phyloP scores from a whole-genome alignment of 2,113 vertebrate species.

The Laticauda laticaudata region DNA sequence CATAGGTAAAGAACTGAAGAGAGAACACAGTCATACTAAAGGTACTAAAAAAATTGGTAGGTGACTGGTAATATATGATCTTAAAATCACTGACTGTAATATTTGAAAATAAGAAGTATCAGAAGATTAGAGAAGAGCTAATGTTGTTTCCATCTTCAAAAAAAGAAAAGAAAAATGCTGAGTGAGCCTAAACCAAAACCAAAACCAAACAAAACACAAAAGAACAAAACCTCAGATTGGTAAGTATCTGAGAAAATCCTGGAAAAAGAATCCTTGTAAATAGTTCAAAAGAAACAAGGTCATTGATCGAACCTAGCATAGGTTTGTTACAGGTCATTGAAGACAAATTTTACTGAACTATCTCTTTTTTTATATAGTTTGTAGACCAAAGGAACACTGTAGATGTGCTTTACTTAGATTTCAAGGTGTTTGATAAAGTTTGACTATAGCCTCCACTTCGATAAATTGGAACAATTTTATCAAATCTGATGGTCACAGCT shows the following conservation, averaged over 20 bases:
- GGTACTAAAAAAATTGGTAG: background rate
- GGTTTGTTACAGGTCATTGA: background rate
- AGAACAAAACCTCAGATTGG: background rate
- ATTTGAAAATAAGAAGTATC: background rate
- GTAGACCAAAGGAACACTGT: background rate
- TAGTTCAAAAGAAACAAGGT: background rate
- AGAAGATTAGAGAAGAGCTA: background rate
- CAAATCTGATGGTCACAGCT: background rate
- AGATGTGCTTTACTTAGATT: background rate
- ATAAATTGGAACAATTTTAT: background rate
- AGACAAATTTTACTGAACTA: background rate
- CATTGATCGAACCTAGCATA: background rate
- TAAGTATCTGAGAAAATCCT: background rate
- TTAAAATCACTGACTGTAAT: background rate
- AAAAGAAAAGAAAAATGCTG: background rate
- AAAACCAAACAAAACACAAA: too few relatives aligned
- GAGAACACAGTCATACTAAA: background rate
- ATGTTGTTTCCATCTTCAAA: background rate
- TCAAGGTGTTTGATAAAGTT: background rate
- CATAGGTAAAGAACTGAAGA: background rate
- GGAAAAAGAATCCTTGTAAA: background rate
- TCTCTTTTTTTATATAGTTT: background rate
- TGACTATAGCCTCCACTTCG: background rate
- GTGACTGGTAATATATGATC: background rate
- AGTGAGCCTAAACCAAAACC: too few relatives aligned